Conservation (phyloP, 2,888 invertebrate species). For the Elegia similella region DNA sequence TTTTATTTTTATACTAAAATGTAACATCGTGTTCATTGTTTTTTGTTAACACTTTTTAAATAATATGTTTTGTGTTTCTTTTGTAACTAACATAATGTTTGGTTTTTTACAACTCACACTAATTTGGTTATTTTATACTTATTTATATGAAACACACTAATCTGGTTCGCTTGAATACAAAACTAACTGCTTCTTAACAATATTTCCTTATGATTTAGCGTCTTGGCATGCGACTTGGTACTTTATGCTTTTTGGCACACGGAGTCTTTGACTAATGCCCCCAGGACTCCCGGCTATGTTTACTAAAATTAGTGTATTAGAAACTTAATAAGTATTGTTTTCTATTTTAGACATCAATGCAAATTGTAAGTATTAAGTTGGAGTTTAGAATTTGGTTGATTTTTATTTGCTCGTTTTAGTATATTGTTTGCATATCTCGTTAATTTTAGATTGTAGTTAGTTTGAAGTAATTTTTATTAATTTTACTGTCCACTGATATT, state of each 20-base stretch:
- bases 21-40: neutral
- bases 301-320: neutral
- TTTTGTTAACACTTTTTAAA: neutral
- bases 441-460: neutral
- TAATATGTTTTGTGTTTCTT: neutral
- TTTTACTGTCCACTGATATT: too few species aligned
- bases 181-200: slow-evolving; percentile 1
- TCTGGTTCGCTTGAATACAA: neutral
- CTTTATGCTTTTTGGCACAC: slow-evolving; percentile 23
- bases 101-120: neutral
- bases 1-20: too few species aligned
- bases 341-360: slow-evolving; percentile 9
- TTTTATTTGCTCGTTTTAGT: neutral
- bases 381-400: neutral
- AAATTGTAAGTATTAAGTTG: neutral
- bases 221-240: slow-evolving; percentile 29
- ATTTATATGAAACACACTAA: neutral
- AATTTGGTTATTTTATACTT: neutral
- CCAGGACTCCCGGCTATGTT: slow-evolving; percentile 56
- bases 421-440: neutral
- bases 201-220: slow-evolving; percentile 18
- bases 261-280: slow-evolving; percentile 73
- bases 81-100: neutral
- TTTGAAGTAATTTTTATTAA: too few species aligned
- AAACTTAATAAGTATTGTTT: neutral